These are phyloP conservation scores for Leucania comma DNA, from an alignment of 2,888 invertebrate species.

Conservation along the genomic window DNA sequence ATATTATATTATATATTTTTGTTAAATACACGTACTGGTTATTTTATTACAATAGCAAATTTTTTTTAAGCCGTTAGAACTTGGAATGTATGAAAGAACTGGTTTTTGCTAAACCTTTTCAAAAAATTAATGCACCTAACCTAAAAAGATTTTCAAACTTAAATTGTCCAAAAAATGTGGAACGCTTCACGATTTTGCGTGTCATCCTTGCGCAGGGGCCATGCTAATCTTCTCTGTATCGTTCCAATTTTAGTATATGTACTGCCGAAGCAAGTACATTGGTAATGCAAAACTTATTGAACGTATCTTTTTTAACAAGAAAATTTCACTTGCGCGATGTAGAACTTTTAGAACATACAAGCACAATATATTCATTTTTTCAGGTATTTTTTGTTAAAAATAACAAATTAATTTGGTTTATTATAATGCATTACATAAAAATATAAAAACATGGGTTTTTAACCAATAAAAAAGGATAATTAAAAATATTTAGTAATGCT, in stretches of 20 bases:
- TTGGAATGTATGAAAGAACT: no score
- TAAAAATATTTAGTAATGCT: rapidly evolving
- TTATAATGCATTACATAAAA: rapidly evolving
- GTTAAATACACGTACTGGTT: no score
- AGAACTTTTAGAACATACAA: not conserved
- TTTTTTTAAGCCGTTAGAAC: no score
- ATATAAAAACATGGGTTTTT: rapidly evolving
- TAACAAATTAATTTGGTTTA: rapidly evolving
- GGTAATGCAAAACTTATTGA: rapidly evolving
- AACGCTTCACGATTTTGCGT: slow-evolving; percentile 81
- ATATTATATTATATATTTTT: no score
- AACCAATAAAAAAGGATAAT: rapidly evolving
- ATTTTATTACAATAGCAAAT: no score
- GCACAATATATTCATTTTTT: rapidly evolving
- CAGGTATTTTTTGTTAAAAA: rapidly evolving
- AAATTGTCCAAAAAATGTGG: slow-evolving; percentile 74
- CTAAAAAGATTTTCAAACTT: not conserved
- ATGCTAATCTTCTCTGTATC: slow-evolving; percentile 81
- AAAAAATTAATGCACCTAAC: no score
- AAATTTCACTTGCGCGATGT: slow-evolving; percentile 21
- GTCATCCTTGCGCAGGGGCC: slow-evolving; percentile 82
- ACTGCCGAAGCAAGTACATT: slow-evolving; percentile 79
- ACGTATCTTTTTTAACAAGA: rapidly evolving
- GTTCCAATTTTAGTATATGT: slow-evolving; percentile 82
- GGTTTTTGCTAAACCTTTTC: no score